phyloP scores from a whole-genome alignment of 2,113 vertebrate species.

The Equus przewalskii region DNA sequence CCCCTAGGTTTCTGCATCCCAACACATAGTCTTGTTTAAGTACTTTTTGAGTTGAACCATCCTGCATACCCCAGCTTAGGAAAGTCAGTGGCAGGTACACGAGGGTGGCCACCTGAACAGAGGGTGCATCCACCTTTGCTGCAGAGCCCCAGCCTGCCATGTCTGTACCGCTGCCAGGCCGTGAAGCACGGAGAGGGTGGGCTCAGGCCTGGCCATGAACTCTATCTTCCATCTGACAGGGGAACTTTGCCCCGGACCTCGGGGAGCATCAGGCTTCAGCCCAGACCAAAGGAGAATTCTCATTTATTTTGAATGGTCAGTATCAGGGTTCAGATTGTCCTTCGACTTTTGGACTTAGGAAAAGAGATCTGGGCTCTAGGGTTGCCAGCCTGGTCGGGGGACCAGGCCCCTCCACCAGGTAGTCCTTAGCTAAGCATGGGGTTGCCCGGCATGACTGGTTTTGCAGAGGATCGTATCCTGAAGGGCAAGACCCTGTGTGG shows the following conservation, averaged over 20 bases:
- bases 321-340: not conserved
- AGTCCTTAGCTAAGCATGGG: not conserved
- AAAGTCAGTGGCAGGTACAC: not conserved
- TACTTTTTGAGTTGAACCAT: not conserved
- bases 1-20: not conserved
- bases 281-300: not conserved
- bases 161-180: not conserved
- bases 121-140: accelerated
- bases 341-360: not conserved
- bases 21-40: not conserved
- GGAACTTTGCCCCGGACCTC: not conserved
- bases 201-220: not conserved
- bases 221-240: not conserved
- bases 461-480: not conserved
- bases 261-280: not conserved
- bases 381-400: not conserved
- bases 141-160: accelerated
- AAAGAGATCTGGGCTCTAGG: not conserved
- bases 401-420: not conserved
- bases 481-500: not conserved
- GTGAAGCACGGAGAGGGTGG: not conserved
- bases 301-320: not conserved
- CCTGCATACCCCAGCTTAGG: not conserved
- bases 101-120: not conserved
- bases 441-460: not conserved